A percentile compares a stretch with the other conserved stretches of the same genome.
Evolutionary conservation across 2,113 vertebrate genomes (phyloP).

Genomic region (Polypterus senegalus): DNA sequence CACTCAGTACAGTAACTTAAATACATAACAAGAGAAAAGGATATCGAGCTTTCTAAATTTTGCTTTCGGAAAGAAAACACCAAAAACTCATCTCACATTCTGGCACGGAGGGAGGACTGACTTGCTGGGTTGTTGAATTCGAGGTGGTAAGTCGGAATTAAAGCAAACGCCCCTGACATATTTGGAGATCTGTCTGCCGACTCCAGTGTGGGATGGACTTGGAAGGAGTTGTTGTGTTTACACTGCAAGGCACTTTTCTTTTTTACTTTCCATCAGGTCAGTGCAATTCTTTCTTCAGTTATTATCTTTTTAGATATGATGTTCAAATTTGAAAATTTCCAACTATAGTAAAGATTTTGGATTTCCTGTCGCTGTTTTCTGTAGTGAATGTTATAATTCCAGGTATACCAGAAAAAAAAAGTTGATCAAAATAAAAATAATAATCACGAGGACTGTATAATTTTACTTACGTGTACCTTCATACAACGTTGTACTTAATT

Average conservation of each 20-base stretch:
- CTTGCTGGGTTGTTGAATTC: conserved; percentile 4
- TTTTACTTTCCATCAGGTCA: neutral
- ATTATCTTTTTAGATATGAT: neutral
- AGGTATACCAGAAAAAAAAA: too few relatives aligned
- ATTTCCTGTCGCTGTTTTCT: too few relatives aligned
- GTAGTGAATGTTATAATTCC: too few relatives aligned
- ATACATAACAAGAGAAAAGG: conserved; percentile 61
- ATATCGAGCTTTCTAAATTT: conserved; percentile 35
- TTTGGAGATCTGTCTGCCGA: conserved; percentile 2
- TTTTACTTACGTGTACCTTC: too few relatives aligned
- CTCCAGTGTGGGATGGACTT: neutral
- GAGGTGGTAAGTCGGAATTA: conserved; percentile 38
- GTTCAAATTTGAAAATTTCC: conserved; percentile 6
- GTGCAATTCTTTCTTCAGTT: neutral
- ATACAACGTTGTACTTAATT: too few relatives aligned
- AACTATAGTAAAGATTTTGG: conserved; percentile 18
- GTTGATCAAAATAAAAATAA: too few relatives aligned
- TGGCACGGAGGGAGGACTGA: conserved; percentile 12
- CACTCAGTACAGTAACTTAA: conserved; percentile 77
- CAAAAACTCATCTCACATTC: conserved; percentile 16
- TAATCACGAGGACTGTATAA: too few relatives aligned
- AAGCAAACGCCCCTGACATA: conserved; percentile 7
- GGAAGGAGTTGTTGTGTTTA: neutral
- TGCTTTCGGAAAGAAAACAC: conserved; percentile 19
- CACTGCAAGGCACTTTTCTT: neutral